These are phyloP conservation scores for Engystomops pustulosus DNA, from an alignment of 2,113 vertebrate species.

Conservation along the genomic window DNA sequence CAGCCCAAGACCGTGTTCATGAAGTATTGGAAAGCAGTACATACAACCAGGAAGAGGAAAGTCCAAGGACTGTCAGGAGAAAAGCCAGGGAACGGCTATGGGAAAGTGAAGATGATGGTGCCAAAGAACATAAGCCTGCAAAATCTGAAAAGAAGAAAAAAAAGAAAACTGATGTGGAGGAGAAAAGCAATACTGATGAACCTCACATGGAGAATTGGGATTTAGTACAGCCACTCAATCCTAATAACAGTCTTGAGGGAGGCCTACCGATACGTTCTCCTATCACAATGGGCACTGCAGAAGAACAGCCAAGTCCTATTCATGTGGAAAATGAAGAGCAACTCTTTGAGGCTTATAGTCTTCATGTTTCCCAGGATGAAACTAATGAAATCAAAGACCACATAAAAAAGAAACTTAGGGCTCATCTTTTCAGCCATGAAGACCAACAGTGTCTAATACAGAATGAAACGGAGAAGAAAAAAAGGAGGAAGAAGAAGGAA, in stretches of 20 bases:
- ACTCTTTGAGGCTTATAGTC: constrained; percentile 81
- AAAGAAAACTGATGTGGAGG: constrained; percentile 63
- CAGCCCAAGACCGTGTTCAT: constrained; percentile 76
- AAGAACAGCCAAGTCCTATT: constrained; percentile 62
- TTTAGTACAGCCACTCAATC: constrained; percentile 46
- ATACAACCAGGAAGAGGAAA: constrained; percentile 75
- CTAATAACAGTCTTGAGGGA: constrained; percentile 61
- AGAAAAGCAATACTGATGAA: constrained; percentile 67
- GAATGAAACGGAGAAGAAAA: constrained; percentile 81
- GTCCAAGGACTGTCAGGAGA: constrained; percentile 79
- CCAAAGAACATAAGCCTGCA: constrained; percentile 67
- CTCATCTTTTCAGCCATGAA: constrained; percentile 69
- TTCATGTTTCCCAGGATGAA: constrained; percentile 81
- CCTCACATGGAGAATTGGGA: constrained; percentile 60
- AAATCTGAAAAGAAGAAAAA: constrained; percentile 74
- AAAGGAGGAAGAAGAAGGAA: constrained; percentile 81
- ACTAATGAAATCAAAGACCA: constrained; percentile 77
- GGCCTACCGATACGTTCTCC: constrained; percentile 59
- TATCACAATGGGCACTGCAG: constrained; percentile 71
- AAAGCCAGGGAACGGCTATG: constrained; percentile 73
- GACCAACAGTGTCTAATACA: constrained; percentile 70
- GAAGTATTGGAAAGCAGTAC: constrained; percentile 78
- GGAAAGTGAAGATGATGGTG: constrained; percentile 70
- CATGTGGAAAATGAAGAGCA: constrained; percentile 75
- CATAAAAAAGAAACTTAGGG: constrained; percentile 75